phyloP scores from a whole-genome alignment of 2,888 invertebrate species.

The Dasysyrphus tricinctus region DNA sequence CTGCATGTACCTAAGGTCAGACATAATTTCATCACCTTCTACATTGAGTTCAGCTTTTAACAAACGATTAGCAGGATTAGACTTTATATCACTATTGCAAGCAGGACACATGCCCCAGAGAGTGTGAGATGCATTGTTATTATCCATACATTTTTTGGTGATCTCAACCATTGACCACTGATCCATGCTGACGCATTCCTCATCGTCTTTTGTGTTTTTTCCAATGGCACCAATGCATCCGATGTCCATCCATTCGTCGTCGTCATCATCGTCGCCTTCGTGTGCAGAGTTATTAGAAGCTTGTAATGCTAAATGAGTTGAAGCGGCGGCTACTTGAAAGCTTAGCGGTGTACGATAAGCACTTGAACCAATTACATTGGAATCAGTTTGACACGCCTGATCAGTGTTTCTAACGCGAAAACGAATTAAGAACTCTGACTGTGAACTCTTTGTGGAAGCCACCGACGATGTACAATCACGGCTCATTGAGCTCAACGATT shows the following conservation, averaged over 20 bases:
- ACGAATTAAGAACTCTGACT: slow-evolving; percentile 64
- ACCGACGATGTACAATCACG: slow-evolving; percentile 54
- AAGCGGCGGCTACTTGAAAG: slow-evolving; percentile 39
- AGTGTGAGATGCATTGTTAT: slow-evolving; percentile 77
- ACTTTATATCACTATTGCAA: slow-evolving; percentile 79
- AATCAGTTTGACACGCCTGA: slow-evolving; percentile 65
- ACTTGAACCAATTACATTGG: slow-evolving; percentile 49
- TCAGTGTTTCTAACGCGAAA: slow-evolving; percentile 66
- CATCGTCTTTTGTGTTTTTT: slow-evolving; percentile 42
- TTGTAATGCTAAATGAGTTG: slow-evolving; percentile 29
- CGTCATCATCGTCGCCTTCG: slow-evolving; percentile 51
- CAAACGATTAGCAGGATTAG: slow-evolving; percentile 79
- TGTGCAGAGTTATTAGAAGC: slow-evolving; percentile 7
- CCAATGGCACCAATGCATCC: slow-evolving; percentile 47
- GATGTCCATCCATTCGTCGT: slow-evolving; percentile 66
- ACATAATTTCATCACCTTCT: slow-evolving; percentile 82
- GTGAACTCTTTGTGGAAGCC: slow-evolving; percentile 53
- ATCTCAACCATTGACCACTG: slow-evolving; percentile 80
- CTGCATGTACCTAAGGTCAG: slow-evolving; percentile 80
- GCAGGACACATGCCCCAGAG: slow-evolving; percentile 81
- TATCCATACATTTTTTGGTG: slow-evolving; percentile 78
- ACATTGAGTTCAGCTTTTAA: slow-evolving; percentile 79
- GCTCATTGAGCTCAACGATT: slow-evolving; percentile 33
- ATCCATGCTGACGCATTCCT: slow-evolving; percentile 63
- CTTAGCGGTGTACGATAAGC: slow-evolving; percentile 39